Base-by-base conservation (phyloP, 2,797 vertebrate genomes). In the Characodon lateralis region DNA sequence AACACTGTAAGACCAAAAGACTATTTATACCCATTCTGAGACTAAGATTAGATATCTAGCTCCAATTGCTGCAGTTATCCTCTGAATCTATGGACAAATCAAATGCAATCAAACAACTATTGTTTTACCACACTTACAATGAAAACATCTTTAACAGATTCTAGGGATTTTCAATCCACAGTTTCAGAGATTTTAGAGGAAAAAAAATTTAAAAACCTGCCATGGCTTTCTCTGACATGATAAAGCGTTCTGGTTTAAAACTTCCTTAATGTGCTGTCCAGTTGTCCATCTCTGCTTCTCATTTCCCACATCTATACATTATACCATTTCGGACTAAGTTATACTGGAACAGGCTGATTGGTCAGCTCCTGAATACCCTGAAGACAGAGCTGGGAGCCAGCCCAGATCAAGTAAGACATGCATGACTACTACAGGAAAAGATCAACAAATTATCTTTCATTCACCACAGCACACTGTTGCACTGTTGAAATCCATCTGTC, bases 391-490 rank as follows among this genome's bases (percentile, higher is more conserved):
- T 46, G 41, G 10, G 65, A 68, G 65, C 65, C n/a, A 58, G 24
- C 56, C 41, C 13, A 46, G 65, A 68, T 43, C 65, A n/a, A 68
- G 65, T 68, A 39, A 43, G 24, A 12, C 41, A 13, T 14, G 65
- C 22, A 5, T 69, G 24, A 69, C 66, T 14, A n/a, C 66, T 69
- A 24, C 39, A 46, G 66, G 41, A 69, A 46, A 69, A 69, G 66
- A 69, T 69, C 46, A 46, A 69, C 46, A 46, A 46, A 69, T 69
- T 46, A 69, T 46, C 5, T 69, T 24, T 41, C 63, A 41, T 66
- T 69, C 66, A 69, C 22, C 41, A 6, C 3, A 1, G 39, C 39
- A n/a, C n/a, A n/a, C 39, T 46, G 65, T 9, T 14, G 24, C 41
- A 7, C 51, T 22, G 51, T 53, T 53, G 3, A 20, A 18, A 20